A percentile compares a stretch with the other conserved stretches of the same genome.
These are phyloP conservation scores for Thymallus thymallus DNA, from an alignment of 2,113 vertebrate species.

Conservation along the genomic window DNA sequence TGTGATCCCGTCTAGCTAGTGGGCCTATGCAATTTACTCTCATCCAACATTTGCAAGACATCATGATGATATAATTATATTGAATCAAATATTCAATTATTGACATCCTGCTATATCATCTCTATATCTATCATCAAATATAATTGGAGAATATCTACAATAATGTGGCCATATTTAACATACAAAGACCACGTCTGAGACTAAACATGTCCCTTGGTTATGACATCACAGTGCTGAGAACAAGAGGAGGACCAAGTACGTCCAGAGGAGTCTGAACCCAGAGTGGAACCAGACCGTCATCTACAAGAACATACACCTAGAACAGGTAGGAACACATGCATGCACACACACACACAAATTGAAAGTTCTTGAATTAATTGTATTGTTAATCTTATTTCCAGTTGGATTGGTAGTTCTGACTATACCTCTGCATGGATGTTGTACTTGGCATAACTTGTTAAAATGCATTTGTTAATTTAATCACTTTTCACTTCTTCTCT, in stretches of 20 bases:
- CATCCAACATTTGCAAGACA: neutral
- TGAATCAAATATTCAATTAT: too few relatives aligned
- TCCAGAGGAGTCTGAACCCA: slow-evolving; percentile 94
- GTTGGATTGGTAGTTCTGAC: slow-evolving; percentile 26
- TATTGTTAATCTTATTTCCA: slow-evolving; percentile 21
- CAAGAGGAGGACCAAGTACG: slow-evolving; percentile 92
- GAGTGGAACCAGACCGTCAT: slow-evolving; percentile 99
- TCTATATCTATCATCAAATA: too few relatives aligned
- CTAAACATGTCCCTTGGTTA: slow-evolving; percentile 24
- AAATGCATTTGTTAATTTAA: too few relatives aligned
- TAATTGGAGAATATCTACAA: too few relatives aligned
- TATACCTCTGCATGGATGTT: slow-evolving; percentile 14
- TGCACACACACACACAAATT: neutral
- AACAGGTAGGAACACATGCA: slow-evolving; percentile 81
- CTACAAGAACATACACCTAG: slow-evolving; percentile 96
- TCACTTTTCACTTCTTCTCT: too few relatives aligned
- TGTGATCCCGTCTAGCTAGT: slow-evolving; percentile 16
- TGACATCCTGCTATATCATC: too few relatives aligned
- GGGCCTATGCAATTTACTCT: too few relatives aligned
- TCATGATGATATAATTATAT: neutral
- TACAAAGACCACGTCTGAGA: neutral
- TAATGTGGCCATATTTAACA: neutral
- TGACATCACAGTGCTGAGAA: slow-evolving; percentile 87
- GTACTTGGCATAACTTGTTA: too few relatives aligned
- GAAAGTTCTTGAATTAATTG: neutral